A percentile compares a stretch with the other conserved stretches of the same genome.
Conservation (phyloP, 2,888 invertebrate genomes). For the Neelides folsomi region DNA sequence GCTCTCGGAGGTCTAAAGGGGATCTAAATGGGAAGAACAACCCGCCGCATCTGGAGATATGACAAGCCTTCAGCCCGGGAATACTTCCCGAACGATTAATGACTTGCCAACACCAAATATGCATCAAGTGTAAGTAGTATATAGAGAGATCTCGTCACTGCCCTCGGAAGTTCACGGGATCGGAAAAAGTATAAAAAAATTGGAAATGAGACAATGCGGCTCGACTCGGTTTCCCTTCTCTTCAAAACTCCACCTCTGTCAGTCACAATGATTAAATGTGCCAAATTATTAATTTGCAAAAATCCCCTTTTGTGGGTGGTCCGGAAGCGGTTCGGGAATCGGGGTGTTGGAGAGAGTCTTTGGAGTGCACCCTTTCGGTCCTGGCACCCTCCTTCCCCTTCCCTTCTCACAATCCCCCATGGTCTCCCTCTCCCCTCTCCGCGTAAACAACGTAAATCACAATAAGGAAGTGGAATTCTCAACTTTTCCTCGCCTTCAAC, state of each 20-base stretch:
- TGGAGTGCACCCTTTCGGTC: conserved; percentile 40
- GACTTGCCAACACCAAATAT: conserved; percentile 35
- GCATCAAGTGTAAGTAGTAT: conserved; percentile 30
- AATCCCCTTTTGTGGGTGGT: no score
- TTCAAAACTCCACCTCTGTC: neutral
- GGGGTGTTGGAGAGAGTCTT: neutral
- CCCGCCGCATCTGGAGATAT: conserved; percentile 34
- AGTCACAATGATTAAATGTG: no score
- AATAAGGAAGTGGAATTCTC: conserved; percentile 21
- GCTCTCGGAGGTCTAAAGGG: neutral
- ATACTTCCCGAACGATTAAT: conserved; percentile 34
- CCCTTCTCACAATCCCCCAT: neutral
- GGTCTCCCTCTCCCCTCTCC: conserved; percentile 10
- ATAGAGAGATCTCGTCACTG: conserved; percentile 15
- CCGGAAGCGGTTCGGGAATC: neutral
- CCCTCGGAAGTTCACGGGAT: conserved; percentile 22
- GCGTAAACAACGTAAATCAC: conserved; percentile 33
- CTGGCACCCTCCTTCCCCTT: conserved; percentile 33
- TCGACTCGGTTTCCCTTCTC: no score
- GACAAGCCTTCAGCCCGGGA: conserved; percentile 34
- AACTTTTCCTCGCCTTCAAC: conserved; percentile 7
- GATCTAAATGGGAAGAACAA: conserved; percentile 23
- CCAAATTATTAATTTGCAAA: neutral
- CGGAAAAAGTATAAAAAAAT: conserved; percentile 7
- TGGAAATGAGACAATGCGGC: no score